phyloP scores from a whole-genome alignment of 2,888 invertebrate genomes.

The Habrosyne pyritoides region DNA sequence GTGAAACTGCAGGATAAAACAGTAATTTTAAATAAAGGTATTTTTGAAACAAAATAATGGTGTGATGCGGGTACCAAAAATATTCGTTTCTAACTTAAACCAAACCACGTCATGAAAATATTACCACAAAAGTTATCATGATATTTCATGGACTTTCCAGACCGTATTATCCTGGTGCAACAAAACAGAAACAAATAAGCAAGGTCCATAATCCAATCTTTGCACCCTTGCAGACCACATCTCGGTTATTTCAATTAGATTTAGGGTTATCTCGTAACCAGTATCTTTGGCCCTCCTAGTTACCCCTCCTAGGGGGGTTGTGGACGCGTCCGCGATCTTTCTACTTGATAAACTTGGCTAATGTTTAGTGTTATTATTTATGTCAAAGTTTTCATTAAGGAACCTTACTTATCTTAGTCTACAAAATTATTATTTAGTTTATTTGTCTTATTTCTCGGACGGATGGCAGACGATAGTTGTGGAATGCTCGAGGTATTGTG shows the following conservation, averaged over 20 bases:
- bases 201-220: conserved; percentile 28
- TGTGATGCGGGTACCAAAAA: too few relatives aligned
- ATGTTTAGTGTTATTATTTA: conserved; percentile 16
- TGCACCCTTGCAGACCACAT: conserved; percentile 22
- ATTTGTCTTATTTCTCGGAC: too few relatives aligned
- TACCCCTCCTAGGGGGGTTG: conserved; percentile 10
- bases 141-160: conserved; percentile 13
- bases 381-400: conserved; percentile 1
- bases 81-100: conserved; percentile 15
- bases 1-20: too few relatives aligned
- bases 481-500: too few relatives aligned
- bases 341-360: conserved; percentile 40
- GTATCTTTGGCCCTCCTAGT: conserved; percentile 37
- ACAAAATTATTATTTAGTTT: too few relatives aligned
- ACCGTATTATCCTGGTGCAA: neutral
- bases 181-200: conserved; percentile 16
- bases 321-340: conserved; percentile 54
- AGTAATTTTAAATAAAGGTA: too few relatives aligned
- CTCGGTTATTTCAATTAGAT: conserved; percentile 59
- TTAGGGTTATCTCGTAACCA: conserved; percentile 43
- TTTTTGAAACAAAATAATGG: too few relatives aligned
- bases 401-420: neutral
- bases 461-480: too few relatives aligned
- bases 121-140: conserved; percentile 17
- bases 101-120: conserved; percentile 16